These are phyloP conservation scores for Macrobrachium rosenbergii DNA, from an alignment of 1,140 invertebrate genomes.

Conservation along the genomic window DNA sequence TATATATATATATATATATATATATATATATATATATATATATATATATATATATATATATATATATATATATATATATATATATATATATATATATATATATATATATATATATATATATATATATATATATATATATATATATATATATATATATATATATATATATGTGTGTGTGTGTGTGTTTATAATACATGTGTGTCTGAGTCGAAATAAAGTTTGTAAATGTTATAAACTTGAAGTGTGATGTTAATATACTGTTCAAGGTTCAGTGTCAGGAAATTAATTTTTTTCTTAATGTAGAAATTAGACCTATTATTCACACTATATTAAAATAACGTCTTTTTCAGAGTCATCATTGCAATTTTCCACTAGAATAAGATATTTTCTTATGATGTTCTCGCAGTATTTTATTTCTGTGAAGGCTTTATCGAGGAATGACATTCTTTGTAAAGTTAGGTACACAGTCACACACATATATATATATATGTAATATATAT, in stretches of 20 bases:
- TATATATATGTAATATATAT: slow-evolving; percentile 1
- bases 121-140: not conserved
- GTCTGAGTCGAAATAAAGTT: not conserved
- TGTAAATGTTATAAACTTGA: not conserved
- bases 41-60: not conserved
- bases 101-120: too few relatives aligned
- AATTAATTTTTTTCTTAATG: too few relatives aligned
- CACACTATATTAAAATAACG: too few relatives aligned
- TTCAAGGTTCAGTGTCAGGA: too few relatives aligned
- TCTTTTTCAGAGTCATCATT: too few relatives aligned
- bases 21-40: slow-evolving; percentile 25
- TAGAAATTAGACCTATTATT: not conserved
- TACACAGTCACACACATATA: not conserved
- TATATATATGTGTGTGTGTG: too few relatives aligned
- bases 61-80: slow-evolving; percentile 4
- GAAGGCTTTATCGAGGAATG: too few relatives aligned
- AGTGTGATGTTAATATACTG: not conserved
- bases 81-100: not conserved
- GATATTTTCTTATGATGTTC: too few relatives aligned
- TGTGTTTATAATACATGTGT: too few relatives aligned
- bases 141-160: not conserved
- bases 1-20: slow-evolving; percentile 23
- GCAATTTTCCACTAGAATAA: too few relatives aligned
- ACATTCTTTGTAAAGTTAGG: not conserved
- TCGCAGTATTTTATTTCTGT: too few relatives aligned